Evolutionary conservation across 2,888 invertebrate genomes (phyloP).

Genomic region (Leucoptera coffeella): DNA sequence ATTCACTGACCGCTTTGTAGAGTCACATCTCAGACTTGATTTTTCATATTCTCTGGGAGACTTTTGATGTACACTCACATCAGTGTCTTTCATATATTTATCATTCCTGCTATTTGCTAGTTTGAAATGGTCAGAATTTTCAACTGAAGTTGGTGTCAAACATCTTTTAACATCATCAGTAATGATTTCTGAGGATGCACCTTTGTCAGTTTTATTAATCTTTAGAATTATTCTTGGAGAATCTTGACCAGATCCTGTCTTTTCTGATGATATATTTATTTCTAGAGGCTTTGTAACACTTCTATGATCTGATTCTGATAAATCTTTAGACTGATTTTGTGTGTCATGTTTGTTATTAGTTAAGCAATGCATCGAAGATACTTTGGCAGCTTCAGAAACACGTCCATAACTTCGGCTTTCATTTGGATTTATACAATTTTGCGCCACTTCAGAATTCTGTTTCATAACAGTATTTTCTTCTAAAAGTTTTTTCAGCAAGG

Average conservation of each 20-base stretch:
- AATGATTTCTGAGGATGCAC: slow-evolving; percentile 40
- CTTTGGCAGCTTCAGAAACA: background rate
- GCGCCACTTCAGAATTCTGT: background rate
- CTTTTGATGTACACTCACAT: too few species aligned
- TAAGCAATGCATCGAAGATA: background rate
- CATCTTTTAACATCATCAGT: slow-evolving; percentile 35
- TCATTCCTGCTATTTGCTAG: too few species aligned
- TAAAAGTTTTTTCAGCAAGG: slow-evolving; percentile 33
- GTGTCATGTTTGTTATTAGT: background rate
- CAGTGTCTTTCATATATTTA: too few species aligned
- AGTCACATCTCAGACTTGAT: too few species aligned
- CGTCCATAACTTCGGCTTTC: background rate
- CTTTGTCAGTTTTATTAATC: slow-evolving; percentile 58
- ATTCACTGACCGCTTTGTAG: too few species aligned
- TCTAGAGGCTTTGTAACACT: slow-evolving; percentile 39
- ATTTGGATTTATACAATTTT: slow-evolving; percentile 8
- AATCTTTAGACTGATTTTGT: background rate
- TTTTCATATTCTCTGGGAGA: too few species aligned
- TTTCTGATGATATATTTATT: slow-evolving; percentile 20
- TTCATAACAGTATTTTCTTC: slow-evolving; percentile 15
- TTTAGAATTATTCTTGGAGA: slow-evolving; percentile 58
- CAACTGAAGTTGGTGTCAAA: too few species aligned
- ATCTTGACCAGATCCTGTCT: slow-evolving; percentile 39
- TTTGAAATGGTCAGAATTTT: slow-evolving; percentile 16
- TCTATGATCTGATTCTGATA: slow-evolving; percentile 17